Evolutionary conservation across 1,140 invertebrate genomes (phyloP), one percentile per base, ranked within the genome.

Genomic region (Drosophila ohnishii): DNA sequence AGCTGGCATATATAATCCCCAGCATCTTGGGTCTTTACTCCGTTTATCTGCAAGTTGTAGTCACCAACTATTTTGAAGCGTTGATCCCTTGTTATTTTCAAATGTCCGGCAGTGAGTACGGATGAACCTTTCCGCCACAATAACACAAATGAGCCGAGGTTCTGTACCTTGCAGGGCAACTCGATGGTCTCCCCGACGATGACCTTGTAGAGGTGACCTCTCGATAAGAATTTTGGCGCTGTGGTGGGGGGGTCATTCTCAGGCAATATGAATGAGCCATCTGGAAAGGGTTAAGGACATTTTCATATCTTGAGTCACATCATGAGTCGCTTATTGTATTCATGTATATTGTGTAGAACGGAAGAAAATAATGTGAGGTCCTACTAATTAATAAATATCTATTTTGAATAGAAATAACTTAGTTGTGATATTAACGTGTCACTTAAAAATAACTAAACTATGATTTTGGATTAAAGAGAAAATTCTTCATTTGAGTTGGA

Each of bases 111-210:
- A 32, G 94, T 94, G 4, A 95, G 88, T 1, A 95, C 93, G 0
- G 93, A 93, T 9, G 92, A 92, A 8, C 94, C 94, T 74, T 94
- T 92, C 51, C 94, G 92, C 94, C 94, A 95, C 48, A 95, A 91
- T 32, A 95, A 85, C 28, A 94, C 94, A 79, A 93, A 94, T 3
- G 92, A 92, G 35, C 94, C 94, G 74, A 96, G 92, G 91, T 96
- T 95, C 78, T 96, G 94, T 2, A 96, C 95, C 92, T 96, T 95
- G 79, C 95, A 96, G 7, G 95, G 95, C 44, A 96, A 89, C 35
- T 95, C 93, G 19, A 96, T 93, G 1, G 95, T 96, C 85, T 96
- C 95, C 5, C 95, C 95, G 3, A 95, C 94, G n/a, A 96, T 95
- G 0, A 94, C 95, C 78, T 95, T 93, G 91, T 95, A 96, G 3